Conservation (phyloP, 2,797 vertebrate species). For the Sarcoramphus papa region DNA sequence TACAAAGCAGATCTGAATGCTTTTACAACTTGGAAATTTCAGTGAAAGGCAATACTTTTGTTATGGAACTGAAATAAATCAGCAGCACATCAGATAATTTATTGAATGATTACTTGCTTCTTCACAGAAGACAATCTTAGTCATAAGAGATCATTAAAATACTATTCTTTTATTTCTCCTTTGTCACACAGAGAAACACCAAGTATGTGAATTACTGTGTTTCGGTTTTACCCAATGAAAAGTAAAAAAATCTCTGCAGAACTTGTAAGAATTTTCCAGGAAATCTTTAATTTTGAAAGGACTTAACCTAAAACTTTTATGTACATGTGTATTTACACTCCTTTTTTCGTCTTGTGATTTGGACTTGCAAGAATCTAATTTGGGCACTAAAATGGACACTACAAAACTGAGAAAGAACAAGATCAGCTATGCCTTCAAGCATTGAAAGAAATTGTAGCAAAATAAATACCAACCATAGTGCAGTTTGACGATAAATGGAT, state of each 20-base stretch:
- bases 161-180: not conserved
- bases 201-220: not conserved
- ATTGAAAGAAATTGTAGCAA: not conserved
- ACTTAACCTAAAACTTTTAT: not conserved
- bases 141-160: not conserved
- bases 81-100: not conserved
- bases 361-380: not conserved
- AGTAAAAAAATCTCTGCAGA: not conserved
- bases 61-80: not conserved
- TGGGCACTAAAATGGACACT: not conserved
- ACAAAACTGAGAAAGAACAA: not conserved
- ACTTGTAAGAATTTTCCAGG: not conserved
- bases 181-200: not conserved
- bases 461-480: conserved; percentile 89
- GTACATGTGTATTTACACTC: rapidly evolving
- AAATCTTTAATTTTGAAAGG: not conserved
- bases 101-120: not conserved
- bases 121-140: not conserved
- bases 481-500: conserved; percentile 99
- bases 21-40: not conserved
- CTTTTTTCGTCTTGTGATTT: not conserved
- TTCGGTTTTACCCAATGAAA: not conserved
- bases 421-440: not conserved
- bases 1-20: not conserved
- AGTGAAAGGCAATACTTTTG: not conserved